Evolutionary conservation across 2,797 vertebrate species (phyloP).

Genomic region (Cyclura pinguis): DNA sequence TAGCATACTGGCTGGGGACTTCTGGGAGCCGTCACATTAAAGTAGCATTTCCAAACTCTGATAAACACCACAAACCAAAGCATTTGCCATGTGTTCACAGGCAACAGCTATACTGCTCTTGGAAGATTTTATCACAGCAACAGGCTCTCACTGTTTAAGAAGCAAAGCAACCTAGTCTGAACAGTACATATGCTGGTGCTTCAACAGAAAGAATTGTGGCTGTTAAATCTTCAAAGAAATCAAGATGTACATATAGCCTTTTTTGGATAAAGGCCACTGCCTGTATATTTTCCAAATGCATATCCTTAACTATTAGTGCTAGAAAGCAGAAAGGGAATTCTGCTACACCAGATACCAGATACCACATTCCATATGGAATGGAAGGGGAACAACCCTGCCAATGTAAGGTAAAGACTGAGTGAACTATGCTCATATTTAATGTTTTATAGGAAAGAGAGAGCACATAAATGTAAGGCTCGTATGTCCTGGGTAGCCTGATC

Average conservation of each 20-base stretch:
- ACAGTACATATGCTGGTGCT: not conserved
- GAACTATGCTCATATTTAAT: not conserved
- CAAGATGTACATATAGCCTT: not conserved
- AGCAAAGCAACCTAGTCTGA: not conserved
- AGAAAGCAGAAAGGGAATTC: not conserved
- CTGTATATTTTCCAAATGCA: slow-evolving; percentile 2
- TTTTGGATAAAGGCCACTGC: not conserved
- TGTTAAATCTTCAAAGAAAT: not conserved
- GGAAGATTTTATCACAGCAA: not conserved
- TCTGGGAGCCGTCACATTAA: no score
- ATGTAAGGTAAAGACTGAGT: not conserved
- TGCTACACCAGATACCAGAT: not conserved
- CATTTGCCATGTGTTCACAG: not conserved
- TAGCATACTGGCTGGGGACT: no score
- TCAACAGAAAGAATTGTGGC: not conserved
- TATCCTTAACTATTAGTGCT: not conserved
- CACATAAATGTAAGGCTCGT: not conserved
- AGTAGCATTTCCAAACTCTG: no score
- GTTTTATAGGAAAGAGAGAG: not conserved
- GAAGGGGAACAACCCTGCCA: not conserved
- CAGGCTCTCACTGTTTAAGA: not conserved
- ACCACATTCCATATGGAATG: not conserved
- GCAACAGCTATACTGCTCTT: not conserved
- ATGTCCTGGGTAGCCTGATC: not conserved
- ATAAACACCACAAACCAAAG: not conserved